A percentile compares a stretch with the other conserved stretches of the same genome.
Evolutionary conservation across 2,113 vertebrate genomes (phyloP).

Genomic region (Formicarius rufipectus): DNA sequence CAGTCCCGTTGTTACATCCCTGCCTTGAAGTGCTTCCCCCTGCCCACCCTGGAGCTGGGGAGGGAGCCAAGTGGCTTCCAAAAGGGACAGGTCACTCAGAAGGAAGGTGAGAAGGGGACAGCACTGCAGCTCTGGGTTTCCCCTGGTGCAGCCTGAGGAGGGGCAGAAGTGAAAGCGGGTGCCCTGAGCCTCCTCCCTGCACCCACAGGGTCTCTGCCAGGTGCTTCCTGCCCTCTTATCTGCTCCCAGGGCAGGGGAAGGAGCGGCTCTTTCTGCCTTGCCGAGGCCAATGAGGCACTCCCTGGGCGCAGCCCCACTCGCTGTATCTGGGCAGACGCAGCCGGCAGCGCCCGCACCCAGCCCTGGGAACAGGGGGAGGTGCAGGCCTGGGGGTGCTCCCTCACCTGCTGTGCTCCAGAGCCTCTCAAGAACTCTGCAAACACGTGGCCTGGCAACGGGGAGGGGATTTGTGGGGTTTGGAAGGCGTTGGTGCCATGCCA

Average conservation of each 20-base stretch:
- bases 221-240: constrained; percentile 71
- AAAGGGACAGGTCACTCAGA: neutral
- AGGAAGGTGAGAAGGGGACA: accelerated
- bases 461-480: neutral
- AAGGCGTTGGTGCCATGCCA: neutral
- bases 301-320: neutral
- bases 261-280: neutral
- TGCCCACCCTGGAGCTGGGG: neutral
- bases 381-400: accelerated
- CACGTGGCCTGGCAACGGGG: neutral
- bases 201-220: constrained; percentile 43
- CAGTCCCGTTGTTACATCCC: accelerated
- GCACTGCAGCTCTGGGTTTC: neutral
- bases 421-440: neutral
- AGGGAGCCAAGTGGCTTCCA: neutral
- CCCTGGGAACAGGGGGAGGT: neutral
- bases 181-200: neutral
- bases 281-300: constrained; percentile 32
- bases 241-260: neutral
- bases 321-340: constrained; percentile 61
- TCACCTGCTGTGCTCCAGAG: neutral
- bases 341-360: constrained; percentile 23
- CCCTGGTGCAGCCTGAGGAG: constrained; percentile 39
- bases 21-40: neutral
- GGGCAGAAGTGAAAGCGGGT: neutral